Base-by-base conservation (phyloP, 2,888 invertebrate species). In the Mystacides longicornis region DNA sequence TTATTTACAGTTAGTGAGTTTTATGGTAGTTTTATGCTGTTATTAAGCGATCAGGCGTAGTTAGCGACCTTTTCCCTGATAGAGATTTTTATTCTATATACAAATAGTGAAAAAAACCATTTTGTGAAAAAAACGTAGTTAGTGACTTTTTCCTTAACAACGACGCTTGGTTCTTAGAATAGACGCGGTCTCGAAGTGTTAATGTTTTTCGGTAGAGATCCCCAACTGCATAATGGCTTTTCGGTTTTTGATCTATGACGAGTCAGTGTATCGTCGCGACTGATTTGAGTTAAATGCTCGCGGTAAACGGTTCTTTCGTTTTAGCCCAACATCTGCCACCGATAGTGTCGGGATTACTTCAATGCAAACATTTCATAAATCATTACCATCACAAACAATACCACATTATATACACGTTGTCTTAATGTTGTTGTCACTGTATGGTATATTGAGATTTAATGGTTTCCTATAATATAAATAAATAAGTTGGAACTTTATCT, bases 181-280 rank as follows among this genome's bases (percentile, higher is more conserved):
- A 46, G 46, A 46, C 11, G 21, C 46, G 9, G 19, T 18, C 46
- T 46, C 16, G 11, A 48, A 20, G 27, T 43, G 51, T 37, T 37
- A 22, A 31, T 49, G 49, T 54, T 37, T 54, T 27, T 49, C 54
- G 48, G 27, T 49, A 43, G 49, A 49, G 37, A 43, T 21, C 23
- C 21, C 48, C 23, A 23, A 9, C 11, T n/a, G 42, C 16, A 20
- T 42, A 31, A 42, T 54, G 49, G 54, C 43, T 42, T 21, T 27
- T 54, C 48, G 33, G 49, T 49, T 54, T 52, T 54, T 54, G 54
- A 54, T 54, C 49, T 54, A 54, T 45, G 37, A 42, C 48, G 22
- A 4, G 14, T 4, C 37, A 4, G 37, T 37, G 37, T 37, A 7
- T 3, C 47, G 14, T 22, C n/a, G 52, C 19, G 20, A 14, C 45